Percentiles rank a stretch among this genome's conserved stretches.
These are phyloP conservation scores for Pimpla rufipes DNA, from an alignment of 2,888 invertebrate species.

Conservation along the genomic window DNA sequence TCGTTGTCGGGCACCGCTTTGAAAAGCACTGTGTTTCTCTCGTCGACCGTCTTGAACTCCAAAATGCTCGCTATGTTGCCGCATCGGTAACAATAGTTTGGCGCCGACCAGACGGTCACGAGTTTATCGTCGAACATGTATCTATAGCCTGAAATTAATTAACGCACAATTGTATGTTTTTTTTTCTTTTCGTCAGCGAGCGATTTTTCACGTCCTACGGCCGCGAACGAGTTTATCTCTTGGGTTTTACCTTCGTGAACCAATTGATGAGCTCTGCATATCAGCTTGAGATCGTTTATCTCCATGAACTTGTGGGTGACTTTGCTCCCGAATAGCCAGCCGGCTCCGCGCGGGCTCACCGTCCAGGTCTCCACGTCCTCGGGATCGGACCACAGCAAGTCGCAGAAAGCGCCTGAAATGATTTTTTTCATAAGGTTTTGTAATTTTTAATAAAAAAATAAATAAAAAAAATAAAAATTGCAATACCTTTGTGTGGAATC, in stretches of 20 bases:
- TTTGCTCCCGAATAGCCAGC: conserved; percentile 98
- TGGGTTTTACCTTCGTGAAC: conserved; percentile 99
- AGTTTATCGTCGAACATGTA: conserved; percentile 99
- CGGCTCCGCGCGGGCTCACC: conserved; percentile 98
- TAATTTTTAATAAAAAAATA: too few species aligned
- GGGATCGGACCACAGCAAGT: conserved; percentile 99
- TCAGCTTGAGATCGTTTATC: conserved; percentile 96
- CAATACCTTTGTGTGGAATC: conserved; percentile 97
- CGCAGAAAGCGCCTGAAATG: conserved; percentile 94
- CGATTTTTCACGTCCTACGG: too few species aligned
- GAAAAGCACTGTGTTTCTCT: conserved; percentile 94
- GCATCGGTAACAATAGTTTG: conserved; percentile 99
- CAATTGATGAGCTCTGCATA: conserved; percentile 99
- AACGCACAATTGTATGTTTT: conserved; percentile 17
- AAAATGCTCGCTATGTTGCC: conserved; percentile 99
- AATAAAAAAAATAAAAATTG: too few species aligned
- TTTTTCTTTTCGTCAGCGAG: conserved; percentile 26
- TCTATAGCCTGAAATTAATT: conserved; percentile 91
- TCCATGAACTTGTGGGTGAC: conserved; percentile 98
- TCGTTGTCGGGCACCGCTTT: conserved; percentile 98
- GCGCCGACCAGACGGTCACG: conserved; percentile 99
- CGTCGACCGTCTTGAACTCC: conserved; percentile 93
- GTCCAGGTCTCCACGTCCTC: conserved; percentile 98
- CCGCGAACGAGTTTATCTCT: too few species aligned
- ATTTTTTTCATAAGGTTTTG: too few species aligned